phyloP scores from a whole-genome alignment of 1,140 invertebrate species.

The Trichoplusia ni region DNA sequence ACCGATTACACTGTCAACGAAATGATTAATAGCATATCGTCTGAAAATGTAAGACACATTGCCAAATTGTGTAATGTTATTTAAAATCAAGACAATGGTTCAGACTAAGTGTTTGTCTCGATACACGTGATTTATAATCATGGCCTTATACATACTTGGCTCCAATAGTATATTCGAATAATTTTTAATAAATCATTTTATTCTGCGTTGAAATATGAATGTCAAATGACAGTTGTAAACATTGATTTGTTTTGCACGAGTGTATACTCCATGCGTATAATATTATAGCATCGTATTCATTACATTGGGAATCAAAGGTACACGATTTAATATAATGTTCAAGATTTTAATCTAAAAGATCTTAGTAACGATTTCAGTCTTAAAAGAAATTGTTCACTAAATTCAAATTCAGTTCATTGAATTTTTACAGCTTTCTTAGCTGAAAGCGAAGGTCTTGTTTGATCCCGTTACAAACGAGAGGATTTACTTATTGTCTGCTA shows the following conservation, averaged over 20 bases:
- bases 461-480: slow-evolving; percentile 1
- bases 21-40: slow-evolving; percentile 5
- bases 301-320: too few relatives aligned
- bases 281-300: too few relatives aligned
- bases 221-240: too few relatives aligned
- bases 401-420: slow-evolving; percentile 2
- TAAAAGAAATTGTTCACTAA: slow-evolving; percentile 13
- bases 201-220: too few relatives aligned
- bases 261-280: too few relatives aligned
- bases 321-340: too few relatives aligned
- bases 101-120: not conserved
- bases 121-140: not conserved
- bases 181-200: not conserved
- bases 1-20: not conserved
- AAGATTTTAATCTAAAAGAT: too few relatives aligned
- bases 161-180: not conserved
- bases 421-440: not conserved
- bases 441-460: not conserved
- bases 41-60: slow-evolving; percentile 5
- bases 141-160: not conserved
- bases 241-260: too few relatives aligned
- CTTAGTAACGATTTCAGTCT: not conserved
- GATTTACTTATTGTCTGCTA: not conserved
- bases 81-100: not conserved
- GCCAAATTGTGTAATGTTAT: slow-evolving; percentile 15